Evolutionary conservation across 2,113 vertebrate species (phyloP).

Genomic region (Aramus guarauna): DNA sequence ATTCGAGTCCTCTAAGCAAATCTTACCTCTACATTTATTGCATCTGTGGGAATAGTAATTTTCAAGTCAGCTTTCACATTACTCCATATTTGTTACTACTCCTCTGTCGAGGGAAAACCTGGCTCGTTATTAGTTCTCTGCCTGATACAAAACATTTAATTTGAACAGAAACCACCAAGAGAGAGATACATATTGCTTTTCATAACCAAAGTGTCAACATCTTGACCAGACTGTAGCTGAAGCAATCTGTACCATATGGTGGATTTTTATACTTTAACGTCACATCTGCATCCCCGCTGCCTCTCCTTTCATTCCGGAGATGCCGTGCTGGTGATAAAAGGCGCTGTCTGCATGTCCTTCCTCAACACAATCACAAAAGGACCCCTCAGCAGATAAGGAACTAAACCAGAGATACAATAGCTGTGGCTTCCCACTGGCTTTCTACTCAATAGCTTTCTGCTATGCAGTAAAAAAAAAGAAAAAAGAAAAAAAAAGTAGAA

Average conservation of each 20-base stretch:
- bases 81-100: conserved; percentile 74
- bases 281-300: conserved; percentile 62
- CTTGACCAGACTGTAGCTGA: conserved; percentile 63
- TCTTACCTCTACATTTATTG: conserved; percentile 68
- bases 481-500: not conserved
- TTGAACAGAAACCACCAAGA: conserved; percentile 73
- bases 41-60: conserved; percentile 76
- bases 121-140: conserved; percentile 76
- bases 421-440: conserved; percentile 61
- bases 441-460: conserved; percentile 56
- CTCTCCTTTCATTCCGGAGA: conserved; percentile 50
- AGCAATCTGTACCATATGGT: conserved; percentile 73
- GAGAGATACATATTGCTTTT: conserved; percentile 76
- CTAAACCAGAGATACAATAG: conserved; percentile 60
- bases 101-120: conserved; percentile 62
- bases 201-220: conserved; percentile 72
- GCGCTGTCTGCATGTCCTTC: conserved; percentile 38
- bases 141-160: conserved; percentile 78
- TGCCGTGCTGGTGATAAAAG: conserved; percentile 58
- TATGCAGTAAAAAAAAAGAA: not conserved
- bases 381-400: conserved; percentile 60
- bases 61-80: conserved; percentile 76
- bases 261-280: conserved; percentile 57
- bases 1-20: conserved; percentile 70
- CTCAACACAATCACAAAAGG: conserved; percentile 59